Evolutionary conservation across 2,113 vertebrate species (phyloP), one percentile per base, ranked within the genome.

Genomic region (Dermatemys mawii): DNA sequence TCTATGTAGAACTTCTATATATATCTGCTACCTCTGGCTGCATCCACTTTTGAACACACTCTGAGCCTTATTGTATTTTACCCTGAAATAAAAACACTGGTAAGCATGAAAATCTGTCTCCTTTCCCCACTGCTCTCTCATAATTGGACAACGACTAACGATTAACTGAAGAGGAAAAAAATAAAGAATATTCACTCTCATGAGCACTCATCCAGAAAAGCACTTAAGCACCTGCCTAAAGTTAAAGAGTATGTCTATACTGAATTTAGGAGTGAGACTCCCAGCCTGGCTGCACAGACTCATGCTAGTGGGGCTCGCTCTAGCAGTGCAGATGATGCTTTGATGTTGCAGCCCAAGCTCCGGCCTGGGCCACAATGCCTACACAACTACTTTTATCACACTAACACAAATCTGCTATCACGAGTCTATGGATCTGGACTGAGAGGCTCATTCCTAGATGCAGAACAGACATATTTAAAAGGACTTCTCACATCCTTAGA

Each of bases 31-130:
- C 86, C 8, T 51, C 51, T 11, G 5, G 10, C 5, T 92, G 89
- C 81, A 78, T 57, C 16, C 2, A 11, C 24, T 73, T 94, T 81
- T 3, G 1, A 2, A 67, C 12, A 11, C 1, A 67, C 10, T 8
- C 14, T 16, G 87, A 78, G 10, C 16, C 1, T 70, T 51, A 16
- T 51, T 21, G 2, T 51, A 21, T 49, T 89, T 81, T 78, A 53
- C 2, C 17, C 17, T 63, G 13, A 53, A 87, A 82, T 70, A 46
- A 55, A 55, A 55, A 55, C 54, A 10, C 27, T 24, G 21, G 51
- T 22, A 88, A 1, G 1, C 35, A 26, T 19, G 10, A 11, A 90
- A 54, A 26, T 24, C 1, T 27, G 1, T 83, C 4, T 17, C 1
- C 1, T 63, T 93, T 86, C 81, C 6, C 32, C 63, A 89, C 81